Conservation (phyloP, 2,888 invertebrate genomes). For the Isoperla grammatica region DNA sequence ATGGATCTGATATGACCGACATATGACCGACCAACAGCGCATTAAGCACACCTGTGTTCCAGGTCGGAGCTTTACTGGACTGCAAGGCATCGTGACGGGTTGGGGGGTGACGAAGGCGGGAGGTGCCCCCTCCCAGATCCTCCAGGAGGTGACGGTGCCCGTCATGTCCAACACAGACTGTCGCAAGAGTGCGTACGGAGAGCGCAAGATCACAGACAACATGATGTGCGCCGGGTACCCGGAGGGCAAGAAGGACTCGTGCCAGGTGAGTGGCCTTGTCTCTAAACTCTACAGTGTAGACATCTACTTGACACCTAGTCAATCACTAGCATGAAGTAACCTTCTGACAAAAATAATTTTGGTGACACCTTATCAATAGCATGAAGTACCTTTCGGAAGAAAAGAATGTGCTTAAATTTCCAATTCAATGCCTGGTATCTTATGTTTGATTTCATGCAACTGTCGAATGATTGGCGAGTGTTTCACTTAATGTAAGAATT, state of each 20-base stretch:
- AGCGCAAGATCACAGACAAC: slow-evolving; percentile 63
- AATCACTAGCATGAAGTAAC: too few relatives aligned
- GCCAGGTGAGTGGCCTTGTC: slow-evolving; percentile 49
- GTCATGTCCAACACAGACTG: slow-evolving; percentile 64
- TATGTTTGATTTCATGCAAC: too few relatives aligned
- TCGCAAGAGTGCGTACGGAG: slow-evolving; percentile 59
- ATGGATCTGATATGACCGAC: too few relatives aligned
- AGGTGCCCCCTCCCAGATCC: slow-evolving; percentile 60
- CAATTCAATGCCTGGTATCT: too few relatives aligned
- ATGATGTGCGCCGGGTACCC: slow-evolving; percentile 75
- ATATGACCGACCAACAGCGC: too few relatives aligned
- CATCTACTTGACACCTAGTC: too few relatives aligned
- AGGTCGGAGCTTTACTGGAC: slow-evolving; percentile 43
- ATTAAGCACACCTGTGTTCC: slow-evolving; percentile 21
- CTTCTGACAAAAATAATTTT: too few relatives aligned
- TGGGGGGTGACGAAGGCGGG: slow-evolving; percentile 73
- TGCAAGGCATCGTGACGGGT: slow-evolving; percentile 59
- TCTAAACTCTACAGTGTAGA: slow-evolving; percentile 22
- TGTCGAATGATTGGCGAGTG: too few relatives aligned
- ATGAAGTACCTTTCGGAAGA: too few relatives aligned
- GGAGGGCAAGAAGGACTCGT: slow-evolving; percentile 69
- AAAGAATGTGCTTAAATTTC: too few relatives aligned
- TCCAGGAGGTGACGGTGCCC: slow-evolving; percentile 72
- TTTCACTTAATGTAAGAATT: too few relatives aligned
- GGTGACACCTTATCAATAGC: too few relatives aligned